Evolutionary conservation across 2,797 vertebrate species (phyloP).

Genomic region (Hylomyscus alleni): DNA sequence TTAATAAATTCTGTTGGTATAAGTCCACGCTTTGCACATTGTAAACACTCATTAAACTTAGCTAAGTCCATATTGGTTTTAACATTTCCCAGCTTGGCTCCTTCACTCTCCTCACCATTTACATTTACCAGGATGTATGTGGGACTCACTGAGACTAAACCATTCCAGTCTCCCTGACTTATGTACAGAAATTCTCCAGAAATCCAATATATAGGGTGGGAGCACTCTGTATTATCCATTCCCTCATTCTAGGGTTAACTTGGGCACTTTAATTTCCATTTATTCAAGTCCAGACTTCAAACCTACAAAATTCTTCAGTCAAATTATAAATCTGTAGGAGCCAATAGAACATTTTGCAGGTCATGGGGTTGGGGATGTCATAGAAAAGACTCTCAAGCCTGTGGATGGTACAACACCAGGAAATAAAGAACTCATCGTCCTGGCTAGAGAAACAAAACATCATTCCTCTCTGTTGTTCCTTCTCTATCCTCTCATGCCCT

Average conservation of each 20-base stretch:
- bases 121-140: not conserved
- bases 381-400: not conserved
- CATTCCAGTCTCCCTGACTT: accelerated
- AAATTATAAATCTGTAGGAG: slow-evolving; percentile 13
- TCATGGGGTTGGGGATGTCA: not conserved
- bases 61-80: not conserved
- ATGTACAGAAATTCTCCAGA: not conserved
- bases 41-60: not conserved
- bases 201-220: not conserved
- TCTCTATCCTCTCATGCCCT: not conserved
- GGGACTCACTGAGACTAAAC: not conserved
- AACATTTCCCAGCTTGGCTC: not conserved
- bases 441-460: not conserved
- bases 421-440: not conserved
- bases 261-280: not conserved
- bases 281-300: slow-evolving; percentile 8
- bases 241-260: not conserved
- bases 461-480: not conserved
- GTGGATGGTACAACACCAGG: not conserved
- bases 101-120: not conserved
- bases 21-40: not conserved
- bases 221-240: not conserved
- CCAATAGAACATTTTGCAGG: not conserved
- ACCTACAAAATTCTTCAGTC: not conserved
- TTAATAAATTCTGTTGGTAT: not conserved